Conservation (phyloP, 2,888 invertebrate genomes). For the Phragmatobia fuliginosa region DNA sequence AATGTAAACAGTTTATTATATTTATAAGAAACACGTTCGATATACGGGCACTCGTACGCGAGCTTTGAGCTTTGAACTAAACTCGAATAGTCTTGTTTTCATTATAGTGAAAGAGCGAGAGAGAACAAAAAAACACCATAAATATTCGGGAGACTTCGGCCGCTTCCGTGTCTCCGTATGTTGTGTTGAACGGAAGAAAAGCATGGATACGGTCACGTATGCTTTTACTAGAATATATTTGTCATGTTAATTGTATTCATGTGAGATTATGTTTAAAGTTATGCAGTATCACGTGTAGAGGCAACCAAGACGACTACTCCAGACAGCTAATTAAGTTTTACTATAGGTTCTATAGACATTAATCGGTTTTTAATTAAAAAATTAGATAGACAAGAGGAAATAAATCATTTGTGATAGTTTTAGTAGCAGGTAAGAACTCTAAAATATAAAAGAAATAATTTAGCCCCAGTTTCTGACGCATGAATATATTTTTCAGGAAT, state of each 20-base stretch:
- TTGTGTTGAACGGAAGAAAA: slow-evolving; percentile 61
- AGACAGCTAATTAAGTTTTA: slow-evolving; percentile 16
- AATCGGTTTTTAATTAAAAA: not conserved
- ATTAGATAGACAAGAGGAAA: not conserved
- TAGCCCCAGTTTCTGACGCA: not conserved
- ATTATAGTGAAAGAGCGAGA: slow-evolving; percentile 74
- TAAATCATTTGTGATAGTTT: too few species aligned
- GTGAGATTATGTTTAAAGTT: slow-evolving; percentile 12
- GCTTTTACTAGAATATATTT: slow-evolving; percentile 19
- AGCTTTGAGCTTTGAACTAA: slow-evolving; percentile 63
- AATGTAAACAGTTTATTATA: slow-evolving; percentile 62
- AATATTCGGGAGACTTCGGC: slow-evolving; percentile 76
- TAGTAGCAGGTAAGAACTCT: not conserved
- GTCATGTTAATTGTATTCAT: slow-evolving; percentile 38
- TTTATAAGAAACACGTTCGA: slow-evolving; percentile 48
- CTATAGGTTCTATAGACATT: not conserved
- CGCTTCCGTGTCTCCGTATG: slow-evolving; percentile 67
- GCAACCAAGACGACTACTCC: slow-evolving; percentile 12
- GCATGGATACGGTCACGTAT: slow-evolving; percentile 53
- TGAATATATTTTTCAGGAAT: not conserved
- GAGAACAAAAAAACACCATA: slow-evolving; percentile 72
- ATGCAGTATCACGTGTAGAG: slow-evolving; percentile 24
- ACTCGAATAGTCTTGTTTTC: slow-evolving; percentile 66
- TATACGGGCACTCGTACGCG: slow-evolving; percentile 55
- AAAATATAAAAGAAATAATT: too few species aligned